phyloP scores from a whole-genome alignment of 1,140 invertebrate species.

The Macrosteles quadrilineatus region DNA sequence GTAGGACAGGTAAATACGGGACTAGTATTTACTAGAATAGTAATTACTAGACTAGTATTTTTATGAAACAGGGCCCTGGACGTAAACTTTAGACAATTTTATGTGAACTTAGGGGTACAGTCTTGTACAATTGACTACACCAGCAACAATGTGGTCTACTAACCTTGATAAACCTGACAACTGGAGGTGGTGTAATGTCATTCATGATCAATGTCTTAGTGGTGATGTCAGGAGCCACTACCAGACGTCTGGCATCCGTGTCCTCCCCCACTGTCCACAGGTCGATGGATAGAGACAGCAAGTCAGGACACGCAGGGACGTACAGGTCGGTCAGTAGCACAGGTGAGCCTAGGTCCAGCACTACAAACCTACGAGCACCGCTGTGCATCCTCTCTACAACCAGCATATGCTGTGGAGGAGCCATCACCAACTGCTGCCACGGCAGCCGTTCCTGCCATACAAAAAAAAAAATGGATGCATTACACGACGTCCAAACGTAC shows the following conservation, averaged over 20 bases:
- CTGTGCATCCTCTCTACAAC: slow-evolving; percentile 94
- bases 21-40: too few species aligned
- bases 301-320: slow-evolving; percentile 82
- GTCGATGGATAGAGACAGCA: slow-evolving; percentile 86
- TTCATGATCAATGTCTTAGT: slow-evolving; percentile 78
- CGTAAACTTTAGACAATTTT: too few species aligned
- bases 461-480: too few species aligned
- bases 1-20: too few species aligned
- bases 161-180: slow-evolving; percentile 88
- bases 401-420: slow-evolving; percentile 78
- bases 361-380: slow-evolving; percentile 82
- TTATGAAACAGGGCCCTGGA: too few species aligned
- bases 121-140: too few species aligned
- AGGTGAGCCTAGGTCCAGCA: slow-evolving; percentile 85
- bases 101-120: too few species aligned
- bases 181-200: slow-evolving; percentile 84
- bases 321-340: slow-evolving; percentile 84
- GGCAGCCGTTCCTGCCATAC: slow-evolving; percentile 52
- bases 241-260: slow-evolving; percentile 76
- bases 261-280: slow-evolving; percentile 87
- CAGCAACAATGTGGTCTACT: slow-evolving; percentile 9
- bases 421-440: slow-evolving; percentile 72
- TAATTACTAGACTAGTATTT: too few species aligned
- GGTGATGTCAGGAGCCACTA: slow-evolving; percentile 83
- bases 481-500: too few species aligned